A percentile compares a stretch with the other conserved stretches of the same genome.
phyloP scores from a whole-genome alignment of 2,797 vertebrate genomes.

The Scleropages formosus region DNA sequence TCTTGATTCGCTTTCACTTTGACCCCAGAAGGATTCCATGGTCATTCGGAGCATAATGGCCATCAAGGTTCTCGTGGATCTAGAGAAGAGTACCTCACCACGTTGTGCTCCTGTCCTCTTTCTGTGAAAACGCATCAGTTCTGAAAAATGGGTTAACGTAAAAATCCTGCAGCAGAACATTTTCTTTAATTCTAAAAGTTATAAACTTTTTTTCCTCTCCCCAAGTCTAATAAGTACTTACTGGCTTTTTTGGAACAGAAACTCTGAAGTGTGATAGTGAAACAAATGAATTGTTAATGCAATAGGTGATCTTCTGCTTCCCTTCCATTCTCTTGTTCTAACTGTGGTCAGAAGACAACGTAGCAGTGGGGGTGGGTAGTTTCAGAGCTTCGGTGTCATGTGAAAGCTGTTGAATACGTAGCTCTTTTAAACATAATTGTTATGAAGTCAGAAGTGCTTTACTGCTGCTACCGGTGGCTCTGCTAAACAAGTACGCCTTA shows the following conservation, averaged over 20 bases:
- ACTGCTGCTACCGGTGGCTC: slow-evolving; percentile 80
- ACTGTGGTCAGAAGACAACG: not conserved
- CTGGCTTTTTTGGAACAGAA: not conserved
- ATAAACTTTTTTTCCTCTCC: not conserved
- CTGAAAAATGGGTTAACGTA: too few species aligned
- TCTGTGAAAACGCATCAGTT: too few species aligned
- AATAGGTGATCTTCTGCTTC: not conserved
- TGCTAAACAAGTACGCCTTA: slow-evolving; percentile 81
- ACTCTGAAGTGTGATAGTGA: not conserved
- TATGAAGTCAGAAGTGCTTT: slow-evolving; percentile 78
- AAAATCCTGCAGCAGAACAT: too few species aligned
- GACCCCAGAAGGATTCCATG: too few species aligned
- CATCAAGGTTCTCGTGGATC: too few species aligned
- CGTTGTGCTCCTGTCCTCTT: too few species aligned
- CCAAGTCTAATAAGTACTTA: not conserved
- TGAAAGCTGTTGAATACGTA: not conserved
- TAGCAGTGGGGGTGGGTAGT: not conserved
- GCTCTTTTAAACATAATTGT: slow-evolving; percentile 35
- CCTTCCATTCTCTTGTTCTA: not conserved
- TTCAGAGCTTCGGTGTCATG: not conserved
- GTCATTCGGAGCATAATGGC: too few species aligned
- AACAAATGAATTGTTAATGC: not conserved
- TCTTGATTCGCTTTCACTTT: too few species aligned
- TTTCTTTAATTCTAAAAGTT: not conserved
- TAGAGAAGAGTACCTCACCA: too few species aligned